phyloP scores from a whole-genome alignment of 2,888 invertebrate species.

The Sussaba pulchella region DNA sequence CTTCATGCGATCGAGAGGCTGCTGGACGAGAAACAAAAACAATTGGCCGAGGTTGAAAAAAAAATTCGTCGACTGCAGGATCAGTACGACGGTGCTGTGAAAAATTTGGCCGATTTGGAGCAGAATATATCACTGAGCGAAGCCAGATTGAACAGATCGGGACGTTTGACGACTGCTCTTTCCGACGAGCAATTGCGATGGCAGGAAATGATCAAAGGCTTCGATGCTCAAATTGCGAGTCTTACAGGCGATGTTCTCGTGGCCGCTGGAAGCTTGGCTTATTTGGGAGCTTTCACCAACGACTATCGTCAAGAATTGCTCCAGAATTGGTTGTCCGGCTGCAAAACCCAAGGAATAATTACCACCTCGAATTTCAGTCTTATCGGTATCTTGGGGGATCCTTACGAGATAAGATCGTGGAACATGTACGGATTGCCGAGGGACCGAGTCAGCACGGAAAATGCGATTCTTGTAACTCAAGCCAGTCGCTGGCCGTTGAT shows the following conservation, averaged over 20 bases:
- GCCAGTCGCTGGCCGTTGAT: constrained; percentile 95
- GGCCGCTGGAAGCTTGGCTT: constrained; percentile 95
- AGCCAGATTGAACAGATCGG: constrained; percentile 92
- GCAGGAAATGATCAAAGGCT: constrained; percentile 90
- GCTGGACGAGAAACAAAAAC: constrained; percentile 92
- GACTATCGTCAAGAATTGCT: constrained; percentile 89
- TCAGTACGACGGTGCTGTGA: constrained; percentile 90
- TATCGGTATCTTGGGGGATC: constrained; percentile 91
- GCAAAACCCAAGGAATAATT: constrained; percentile 88
- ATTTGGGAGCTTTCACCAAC: constrained; percentile 95
- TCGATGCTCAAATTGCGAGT: constrained; percentile 89
- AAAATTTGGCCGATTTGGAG: constrained; percentile 90
- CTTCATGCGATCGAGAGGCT: constrained; percentile 91
- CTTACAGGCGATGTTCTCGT: constrained; percentile 95
- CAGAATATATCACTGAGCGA: constrained; percentile 92
- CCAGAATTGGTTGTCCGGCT: constrained; percentile 89
- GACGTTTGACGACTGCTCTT: constrained; percentile 93
- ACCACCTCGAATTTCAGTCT: constrained; percentile 89
- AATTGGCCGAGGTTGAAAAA: constrained; percentile 92
- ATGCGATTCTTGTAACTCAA: constrained; percentile 94
- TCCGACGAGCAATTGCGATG: constrained; percentile 95
- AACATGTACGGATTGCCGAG: constrained; percentile 95
- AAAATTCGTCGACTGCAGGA: constrained; percentile 86
- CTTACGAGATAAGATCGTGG: constrained; percentile 95
- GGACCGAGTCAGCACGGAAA: constrained; percentile 95